phyloP scores from a whole-genome alignment of 1,140 invertebrate genomes.

The Rhyacophila brunnea region DNA sequence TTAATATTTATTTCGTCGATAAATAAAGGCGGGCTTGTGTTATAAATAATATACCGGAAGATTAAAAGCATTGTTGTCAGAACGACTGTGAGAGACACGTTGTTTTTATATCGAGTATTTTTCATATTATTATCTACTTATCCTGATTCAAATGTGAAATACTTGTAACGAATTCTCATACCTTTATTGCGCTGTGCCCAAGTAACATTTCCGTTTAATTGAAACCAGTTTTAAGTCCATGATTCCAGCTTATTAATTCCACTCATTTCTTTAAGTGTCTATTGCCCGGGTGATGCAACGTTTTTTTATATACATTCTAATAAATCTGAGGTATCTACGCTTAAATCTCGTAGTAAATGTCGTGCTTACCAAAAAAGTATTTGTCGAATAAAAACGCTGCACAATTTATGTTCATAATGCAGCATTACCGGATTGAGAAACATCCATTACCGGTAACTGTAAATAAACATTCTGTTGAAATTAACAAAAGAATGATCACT shows the following conservation, averaged over 20 bases:
- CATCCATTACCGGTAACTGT: not conserved
- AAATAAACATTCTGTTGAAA: too few relatives aligned
- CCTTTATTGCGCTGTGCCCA: constrained; percentile 12
- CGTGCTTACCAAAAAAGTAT: constrained; percentile 35
- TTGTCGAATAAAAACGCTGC: constrained; percentile 34
- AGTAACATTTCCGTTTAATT: constrained; percentile 30
- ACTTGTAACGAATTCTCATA: constrained; percentile 15
- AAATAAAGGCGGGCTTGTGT: too few relatives aligned
- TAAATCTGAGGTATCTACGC: constrained; percentile 33
- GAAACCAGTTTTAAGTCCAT: constrained; percentile 32
- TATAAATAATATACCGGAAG: too few relatives aligned
- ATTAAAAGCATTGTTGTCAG: too few relatives aligned
- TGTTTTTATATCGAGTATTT: too few relatives aligned
- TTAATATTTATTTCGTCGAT: too few relatives aligned
- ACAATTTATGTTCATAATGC: constrained; percentile 30
- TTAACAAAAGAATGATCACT: too few relatives aligned
- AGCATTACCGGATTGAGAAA: constrained; percentile 21
- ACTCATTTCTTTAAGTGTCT: constrained; percentile 27
- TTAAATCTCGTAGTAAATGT: constrained; percentile 34
- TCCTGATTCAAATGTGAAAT: constrained; percentile 21
- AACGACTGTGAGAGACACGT: not conserved
- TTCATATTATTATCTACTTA: constrained; percentile 4
- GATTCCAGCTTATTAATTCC: constrained; percentile 33
- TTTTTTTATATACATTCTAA: constrained; percentile 26
- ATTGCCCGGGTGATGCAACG: constrained; percentile 31